Base-by-base conservation (phyloP, 2,888 invertebrate genomes). In the Gryllus longicercus region DNA sequence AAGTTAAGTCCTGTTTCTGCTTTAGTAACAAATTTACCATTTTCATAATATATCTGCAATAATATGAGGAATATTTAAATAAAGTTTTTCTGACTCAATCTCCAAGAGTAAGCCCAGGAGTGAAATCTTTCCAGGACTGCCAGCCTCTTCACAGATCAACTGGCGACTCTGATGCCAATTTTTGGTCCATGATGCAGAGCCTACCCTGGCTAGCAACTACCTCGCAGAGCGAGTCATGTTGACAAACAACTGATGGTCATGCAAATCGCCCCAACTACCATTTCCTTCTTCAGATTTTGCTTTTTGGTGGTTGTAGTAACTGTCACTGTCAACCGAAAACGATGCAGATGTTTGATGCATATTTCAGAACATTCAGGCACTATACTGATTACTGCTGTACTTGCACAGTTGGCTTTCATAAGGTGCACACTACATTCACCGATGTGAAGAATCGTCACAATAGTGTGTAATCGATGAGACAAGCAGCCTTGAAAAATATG, bases 371-470 rank as follows among this genome's bases (percentile, higher is more conserved):
- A 84, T 93, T 93, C 86, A 95, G 95, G 95, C 80, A 95, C 95
- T 87, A 95, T 95, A 51, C 94, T 93, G 86, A 94, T 94, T 80
- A 93, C 94, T 76, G 94, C 92, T 50, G 94, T 94, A 5, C 95
- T 94, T 87, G 95, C 95, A 88, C 96, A 97, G 86, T 96, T 95
- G 76, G 93, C 93, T 86, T 96, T 95, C 89, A 96, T 97, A 87
- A 98, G 97, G 87, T 98, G 98, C 79, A 98, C 94, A 11, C 98
- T 98, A 88, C 99, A 99, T 90, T 99, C 98, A 51, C 99, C 99
- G 85, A 99, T 98, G 88, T 99, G 99, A 98, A 98, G 81, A 99
- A 97, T 82, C 99, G 96, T 93, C 84, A 97, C 92, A 89, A 98
- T 93, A 2, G 97, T 95, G 84, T 94, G 93, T 82, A 98, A 90